Conservation (phyloP, 2,113 vertebrate species). For the Ia io region DNA sequence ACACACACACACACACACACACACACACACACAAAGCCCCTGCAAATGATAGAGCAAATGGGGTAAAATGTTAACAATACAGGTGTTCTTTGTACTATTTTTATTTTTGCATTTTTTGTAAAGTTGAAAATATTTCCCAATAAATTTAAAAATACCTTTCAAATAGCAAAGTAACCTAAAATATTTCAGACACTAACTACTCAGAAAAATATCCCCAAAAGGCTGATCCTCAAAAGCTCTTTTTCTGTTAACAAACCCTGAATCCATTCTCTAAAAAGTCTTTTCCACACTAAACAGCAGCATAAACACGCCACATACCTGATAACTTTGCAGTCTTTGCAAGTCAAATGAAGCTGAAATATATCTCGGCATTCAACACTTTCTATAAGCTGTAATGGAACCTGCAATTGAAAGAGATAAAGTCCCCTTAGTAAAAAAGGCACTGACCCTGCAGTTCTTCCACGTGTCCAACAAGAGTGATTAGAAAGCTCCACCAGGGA, state of each 20-base stretch:
- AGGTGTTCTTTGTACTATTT: background rate
- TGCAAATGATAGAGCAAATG: constrained; percentile 14
- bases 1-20: background rate
- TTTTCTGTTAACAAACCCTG: constrained; percentile 36
- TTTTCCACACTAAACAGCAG: constrained; percentile 13
- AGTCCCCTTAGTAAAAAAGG: constrained; percentile 41
- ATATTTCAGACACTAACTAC: constrained; percentile 32
- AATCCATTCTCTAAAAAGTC: constrained; percentile 33
- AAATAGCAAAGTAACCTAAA: constrained; percentile 26
- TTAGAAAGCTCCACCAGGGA: background rate
- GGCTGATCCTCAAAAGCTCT: background rate
- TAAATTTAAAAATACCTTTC: background rate
- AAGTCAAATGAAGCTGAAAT: constrained; percentile 97
- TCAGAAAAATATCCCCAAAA: constrained; percentile 42
- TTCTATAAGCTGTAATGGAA: constrained; percentile 97
- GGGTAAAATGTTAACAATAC: background rate
- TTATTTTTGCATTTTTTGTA: background rate
- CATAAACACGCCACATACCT: constrained; percentile 83
- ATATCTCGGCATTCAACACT: constrained; percentile 95
- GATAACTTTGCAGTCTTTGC: constrained; percentile 98
- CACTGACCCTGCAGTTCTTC: background rate
- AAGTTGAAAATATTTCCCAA: constrained; percentile 29
- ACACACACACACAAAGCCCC: background rate
- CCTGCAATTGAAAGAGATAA: constrained; percentile 83
- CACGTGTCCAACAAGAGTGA: constrained; percentile 38